Percentiles rank a stretch among this genome's conserved stretches.
Conservation (phyloP, 2,888 invertebrate species). For the Hemithea aestivaria region DNA sequence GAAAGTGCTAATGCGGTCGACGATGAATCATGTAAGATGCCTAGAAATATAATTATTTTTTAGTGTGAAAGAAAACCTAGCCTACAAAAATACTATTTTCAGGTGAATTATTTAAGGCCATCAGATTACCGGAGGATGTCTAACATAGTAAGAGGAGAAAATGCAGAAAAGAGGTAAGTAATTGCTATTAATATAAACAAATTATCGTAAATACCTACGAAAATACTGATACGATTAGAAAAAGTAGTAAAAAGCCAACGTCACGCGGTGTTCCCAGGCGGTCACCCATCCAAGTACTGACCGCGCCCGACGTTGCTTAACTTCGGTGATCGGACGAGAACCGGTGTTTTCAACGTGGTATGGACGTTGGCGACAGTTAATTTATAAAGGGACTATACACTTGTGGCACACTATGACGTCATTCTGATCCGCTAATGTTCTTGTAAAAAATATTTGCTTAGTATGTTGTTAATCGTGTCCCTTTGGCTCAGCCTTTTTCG, state of each 20-base stretch:
- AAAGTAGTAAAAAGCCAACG: constrained; percentile 42
- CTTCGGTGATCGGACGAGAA: constrained; percentile 73
- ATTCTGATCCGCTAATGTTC: too few species aligned
- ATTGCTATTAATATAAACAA: constrained; percentile 12
- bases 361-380: constrained; percentile 11
- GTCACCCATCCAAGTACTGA: constrained; percentile 61
- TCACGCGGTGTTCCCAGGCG: constrained; percentile 55
- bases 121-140: constrained; percentile 81
- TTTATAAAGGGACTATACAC: too few species aligned
- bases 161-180: constrained; percentile 64
- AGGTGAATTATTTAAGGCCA: constrained; percentile 73
- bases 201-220: too few species aligned
- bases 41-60: too few species aligned
- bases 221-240: too few species aligned
- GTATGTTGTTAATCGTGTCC: too few species aligned
- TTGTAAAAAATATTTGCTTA: too few species aligned
- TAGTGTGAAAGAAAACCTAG: too few species aligned
- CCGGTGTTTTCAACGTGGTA: constrained; percentile 26
- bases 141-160: constrained; percentile 64
- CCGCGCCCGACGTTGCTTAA: constrained; percentile 69
- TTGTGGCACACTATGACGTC: too few species aligned
- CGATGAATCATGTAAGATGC: too few species aligned
- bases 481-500: too few species aligned
- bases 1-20: too few species aligned
- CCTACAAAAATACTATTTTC: background rate